These are phyloP conservation scores for Poecilia latipinna DNA, from an alignment of 2,113 vertebrate species.

Conservation along the genomic window DNA sequence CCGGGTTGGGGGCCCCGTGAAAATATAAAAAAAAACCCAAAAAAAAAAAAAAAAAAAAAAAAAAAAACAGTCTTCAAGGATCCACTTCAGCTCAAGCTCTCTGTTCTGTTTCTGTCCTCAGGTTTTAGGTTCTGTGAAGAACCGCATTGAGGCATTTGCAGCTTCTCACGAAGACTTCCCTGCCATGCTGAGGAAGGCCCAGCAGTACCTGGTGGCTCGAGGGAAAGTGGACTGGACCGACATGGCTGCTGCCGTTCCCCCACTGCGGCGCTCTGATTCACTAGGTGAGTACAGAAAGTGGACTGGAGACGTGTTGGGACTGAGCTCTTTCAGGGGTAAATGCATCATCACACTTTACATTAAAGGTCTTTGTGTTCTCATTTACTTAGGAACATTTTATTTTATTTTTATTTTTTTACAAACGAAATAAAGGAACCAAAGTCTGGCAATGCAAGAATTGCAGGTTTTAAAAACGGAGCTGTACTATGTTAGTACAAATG, in stretches of 20 bases:
- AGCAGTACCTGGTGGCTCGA: slow-evolving; percentile 91
- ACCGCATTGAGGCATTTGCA: slow-evolving; percentile 92
- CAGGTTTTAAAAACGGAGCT: no score
- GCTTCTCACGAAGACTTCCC: slow-evolving; percentile 93
- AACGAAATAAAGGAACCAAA: neutral
- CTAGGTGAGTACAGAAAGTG: slow-evolving; percentile 78
- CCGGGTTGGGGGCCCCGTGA: no score
- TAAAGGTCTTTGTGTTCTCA: neutral
- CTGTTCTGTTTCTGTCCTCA: slow-evolving; percentile 40
- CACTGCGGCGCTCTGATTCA: slow-evolving; percentile 85
- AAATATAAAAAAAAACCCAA: no score
- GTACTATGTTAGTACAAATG: no score
- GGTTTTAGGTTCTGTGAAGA: slow-evolving; percentile 97
- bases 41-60: no score
- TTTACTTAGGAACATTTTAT: no score
- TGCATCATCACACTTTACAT: neutral
- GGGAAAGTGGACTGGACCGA: slow-evolving; percentile 90
- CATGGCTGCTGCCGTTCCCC: slow-evolving; percentile 69
- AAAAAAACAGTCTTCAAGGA: no score
- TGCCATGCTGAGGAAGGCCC: slow-evolving; percentile 89
- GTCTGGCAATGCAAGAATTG: neutral
- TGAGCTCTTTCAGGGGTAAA: neutral
- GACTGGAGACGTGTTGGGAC: neutral
- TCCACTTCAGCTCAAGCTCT: neutral
- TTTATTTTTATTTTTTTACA: neutral